Conservation (phyloP, 2,888 invertebrate genomes). For the Macrosiphum euphorbiae region DNA sequence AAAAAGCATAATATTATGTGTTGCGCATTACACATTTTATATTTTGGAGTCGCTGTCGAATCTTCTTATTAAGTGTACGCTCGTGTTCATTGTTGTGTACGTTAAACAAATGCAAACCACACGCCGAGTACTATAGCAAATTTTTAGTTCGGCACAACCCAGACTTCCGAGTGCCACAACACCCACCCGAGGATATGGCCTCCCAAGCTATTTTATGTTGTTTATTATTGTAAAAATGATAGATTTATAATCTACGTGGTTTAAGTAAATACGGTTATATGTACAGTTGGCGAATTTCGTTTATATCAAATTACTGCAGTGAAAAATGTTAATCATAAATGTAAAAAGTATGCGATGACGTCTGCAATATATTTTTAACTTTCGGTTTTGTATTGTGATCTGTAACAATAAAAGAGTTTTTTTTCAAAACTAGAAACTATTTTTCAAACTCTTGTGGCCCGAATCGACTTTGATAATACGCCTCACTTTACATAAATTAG, state of each 20-base stretch:
- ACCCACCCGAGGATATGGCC: not conserved
- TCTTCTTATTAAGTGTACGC: not conserved
- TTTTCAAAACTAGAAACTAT: not conserved
- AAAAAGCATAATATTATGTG: not conserved
- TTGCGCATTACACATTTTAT: not conserved
- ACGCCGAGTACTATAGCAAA: not conserved
- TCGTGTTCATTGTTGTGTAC: not conserved
- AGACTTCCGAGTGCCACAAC: not conserved
- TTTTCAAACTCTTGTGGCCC: not conserved
- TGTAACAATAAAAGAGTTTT: not conserved
- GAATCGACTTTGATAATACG: not conserved
- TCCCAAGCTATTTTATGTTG: not conserved
- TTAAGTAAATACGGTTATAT: not conserved
- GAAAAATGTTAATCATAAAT: not conserved
- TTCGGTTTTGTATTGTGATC: not conserved
- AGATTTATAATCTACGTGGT: not conserved
- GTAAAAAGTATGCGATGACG: not conserved
- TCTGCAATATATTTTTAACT: not conserved
- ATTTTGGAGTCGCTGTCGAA: not conserved
- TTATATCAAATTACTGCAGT: not conserved
- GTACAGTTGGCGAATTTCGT: not conserved
- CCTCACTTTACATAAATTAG: not conserved
- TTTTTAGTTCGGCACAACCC: not conserved
- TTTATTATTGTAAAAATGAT: not conserved
- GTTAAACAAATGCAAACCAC: not conserved